phyloP scores from a whole-genome alignment of 2,797 vertebrate species.

The Poecilia wingei region DNA sequence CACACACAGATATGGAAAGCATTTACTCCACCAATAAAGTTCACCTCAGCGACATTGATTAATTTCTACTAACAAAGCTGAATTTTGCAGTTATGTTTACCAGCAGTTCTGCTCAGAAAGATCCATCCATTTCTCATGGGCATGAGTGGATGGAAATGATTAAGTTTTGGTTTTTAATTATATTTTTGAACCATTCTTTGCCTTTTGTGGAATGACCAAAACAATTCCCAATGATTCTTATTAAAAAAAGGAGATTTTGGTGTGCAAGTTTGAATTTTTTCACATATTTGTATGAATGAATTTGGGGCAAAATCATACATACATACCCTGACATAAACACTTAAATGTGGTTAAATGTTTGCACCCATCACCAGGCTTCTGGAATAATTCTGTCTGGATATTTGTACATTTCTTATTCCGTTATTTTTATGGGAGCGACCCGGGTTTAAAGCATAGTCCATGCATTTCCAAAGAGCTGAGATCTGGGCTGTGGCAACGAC shows the following conservation, averaged over 20 bases:
- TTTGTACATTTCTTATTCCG: neutral
- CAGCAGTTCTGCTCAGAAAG: slow-evolving; percentile 7
- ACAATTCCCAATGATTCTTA: neutral
- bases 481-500: neutral
- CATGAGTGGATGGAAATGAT: neutral
- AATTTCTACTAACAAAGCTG: slow-evolving; percentile 27
- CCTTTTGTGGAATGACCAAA: neutral
- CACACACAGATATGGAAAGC: slow-evolving; percentile 22
- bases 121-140: neutral
- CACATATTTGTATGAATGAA: neutral
- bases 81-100: slow-evolving; percentile 52
- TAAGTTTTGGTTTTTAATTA: neutral
- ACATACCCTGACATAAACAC: neutral
- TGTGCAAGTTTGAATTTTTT: neutral
- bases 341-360: neutral
- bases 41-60: slow-evolving; percentile 49
- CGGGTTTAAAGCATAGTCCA: neutral
- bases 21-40: slow-evolving; percentile 31
- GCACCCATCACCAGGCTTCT: neutral
- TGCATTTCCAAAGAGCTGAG: neutral
- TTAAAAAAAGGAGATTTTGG: neutral
- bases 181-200: neutral
- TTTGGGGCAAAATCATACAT: neutral
- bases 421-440: neutral
- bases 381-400: neutral